Evolutionary conservation across 2,113 vertebrate genomes (phyloP), one percentile per base, ranked within the genome.

Genomic region (Tachuris rubrigastra): DNA sequence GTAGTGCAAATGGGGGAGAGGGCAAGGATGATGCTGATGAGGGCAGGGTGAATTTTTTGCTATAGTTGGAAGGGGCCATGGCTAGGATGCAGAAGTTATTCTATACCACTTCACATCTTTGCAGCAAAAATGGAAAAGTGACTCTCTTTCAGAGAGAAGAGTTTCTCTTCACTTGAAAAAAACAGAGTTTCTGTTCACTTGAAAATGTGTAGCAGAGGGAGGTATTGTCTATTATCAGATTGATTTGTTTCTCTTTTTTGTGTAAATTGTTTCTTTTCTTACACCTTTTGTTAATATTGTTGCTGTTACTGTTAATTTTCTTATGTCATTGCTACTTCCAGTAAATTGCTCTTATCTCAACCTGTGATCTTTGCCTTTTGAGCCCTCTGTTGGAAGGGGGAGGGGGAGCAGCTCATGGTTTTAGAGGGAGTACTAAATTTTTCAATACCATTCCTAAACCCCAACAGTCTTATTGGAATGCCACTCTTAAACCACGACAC

Each of bases 1-100:
- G 23, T 9, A 47, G 22, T 21, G 52, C 7, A 52, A 76, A n/a
- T 2, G 1, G 10, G 3, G 6, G 0, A 6, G 4, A 4, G 3
- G 23, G 9, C 23, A 59, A 44, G 15, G 20, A 25, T 21, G 20
- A 25, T 25, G n/a, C 13, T 39, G 23, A 59, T 39, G 39, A 67
- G 37, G 19, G 28, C 12, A 30, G 15, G 52, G 7, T 22, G 22
- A 41, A 41, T 22, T 30, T 72, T 49, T 49, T 49, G 8, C 28
- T 59, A 12, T 46, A 82, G 7, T 12, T 37, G 10, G 28, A 8
- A 52, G 20, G n/a, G n/a, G n/a, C n/a, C 52, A 6, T 17, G 24
- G 28, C n/a, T 52, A 47, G 13, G 23, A 28, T 24, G 20, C 5
- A 14, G 8, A 24, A 7, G 18, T 39, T 46, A 11, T 52, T 67